Percentiles rank a stretch among this genome's conserved stretches.
Conservation (phyloP, 92 coral and sea anemone species). For the Chrysogorgia sp. region DNA sequence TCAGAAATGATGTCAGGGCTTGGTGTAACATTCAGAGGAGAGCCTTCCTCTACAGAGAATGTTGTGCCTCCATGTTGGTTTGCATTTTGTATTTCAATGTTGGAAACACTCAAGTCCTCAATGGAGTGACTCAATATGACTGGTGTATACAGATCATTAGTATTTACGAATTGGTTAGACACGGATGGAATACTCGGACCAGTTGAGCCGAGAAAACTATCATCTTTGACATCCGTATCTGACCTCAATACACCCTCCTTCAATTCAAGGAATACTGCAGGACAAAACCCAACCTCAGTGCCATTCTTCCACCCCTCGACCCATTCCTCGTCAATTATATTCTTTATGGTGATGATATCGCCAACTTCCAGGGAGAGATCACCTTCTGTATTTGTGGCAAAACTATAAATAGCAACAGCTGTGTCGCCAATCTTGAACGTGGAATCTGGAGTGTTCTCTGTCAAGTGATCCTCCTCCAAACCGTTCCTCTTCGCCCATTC, state of each 20-base stretch:
- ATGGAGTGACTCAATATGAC: neutral
- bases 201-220: neutral
- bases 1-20: neutral
- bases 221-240: neutral
- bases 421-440: conserved; percentile 69
- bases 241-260: neutral
- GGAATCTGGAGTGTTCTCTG: conserved; percentile 41
- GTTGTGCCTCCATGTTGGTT: no score
- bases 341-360: conserved; percentile 68
- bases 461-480: neutral
- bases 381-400: conserved; percentile 78
- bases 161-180: neutral
- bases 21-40: neutral
- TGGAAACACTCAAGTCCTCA: neutral
- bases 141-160: neutral
- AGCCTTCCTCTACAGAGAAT: neutral
- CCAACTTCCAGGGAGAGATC: conserved; percentile 84
- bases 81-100: neutral
- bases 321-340: conserved; percentile 87
- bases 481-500: conserved; percentile 3
- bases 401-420: conserved; percentile 82
- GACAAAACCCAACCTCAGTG: conserved; percentile 79
- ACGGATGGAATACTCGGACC: neutral
- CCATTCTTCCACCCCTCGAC: conserved; percentile 66
- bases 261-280: conserved; percentile 85